Conservation (phyloP, 2,888 invertebrate genomes). For the Microctonus hyperodae region DNA sequence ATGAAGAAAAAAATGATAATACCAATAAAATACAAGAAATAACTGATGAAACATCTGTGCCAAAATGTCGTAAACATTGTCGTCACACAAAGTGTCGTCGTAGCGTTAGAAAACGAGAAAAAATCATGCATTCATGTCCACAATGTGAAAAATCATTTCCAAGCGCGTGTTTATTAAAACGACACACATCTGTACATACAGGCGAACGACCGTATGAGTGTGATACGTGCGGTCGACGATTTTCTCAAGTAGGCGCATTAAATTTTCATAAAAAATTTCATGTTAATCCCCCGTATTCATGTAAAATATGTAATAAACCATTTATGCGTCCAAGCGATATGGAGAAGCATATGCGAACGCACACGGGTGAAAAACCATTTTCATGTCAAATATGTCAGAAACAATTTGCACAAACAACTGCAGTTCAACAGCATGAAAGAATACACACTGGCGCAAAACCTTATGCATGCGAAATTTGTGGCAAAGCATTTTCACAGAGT, state of each 20-base stretch:
- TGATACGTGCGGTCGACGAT: conserved; percentile 38
- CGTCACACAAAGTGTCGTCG: conserved; percentile 3
- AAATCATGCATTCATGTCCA: conserved; percentile 31
- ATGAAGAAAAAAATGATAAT: neutral
- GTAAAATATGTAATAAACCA: conserved; percentile 42
- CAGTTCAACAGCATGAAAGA: conserved; percentile 41
- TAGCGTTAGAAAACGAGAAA: conserved; percentile 8
- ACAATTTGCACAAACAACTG: conserved; percentile 41
- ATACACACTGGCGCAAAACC: conserved; percentile 44
- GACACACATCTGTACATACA: conserved; percentile 39
- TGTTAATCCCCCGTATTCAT: conserved; percentile 43
- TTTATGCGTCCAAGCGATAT: conserved; percentile 46
- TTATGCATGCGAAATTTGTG: conserved; percentile 42
- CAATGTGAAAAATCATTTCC: conserved; percentile 38
- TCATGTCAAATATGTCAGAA: conserved; percentile 39
- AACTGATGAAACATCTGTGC: neutral
- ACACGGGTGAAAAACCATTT: conserved; percentile 44
- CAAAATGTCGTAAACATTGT: neutral
- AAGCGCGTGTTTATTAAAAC: conserved; percentile 34
- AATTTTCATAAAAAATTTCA: conserved; percentile 45
- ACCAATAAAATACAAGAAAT: neutral
- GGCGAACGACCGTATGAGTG: conserved; percentile 41
- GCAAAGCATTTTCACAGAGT: conserved; percentile 42
- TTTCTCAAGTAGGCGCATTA: conserved; percentile 42
- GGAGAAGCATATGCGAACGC: conserved; percentile 44